Base-by-base conservation (phyloP, 2,797 vertebrate genomes). In the Caiman crocodilus region DNA sequence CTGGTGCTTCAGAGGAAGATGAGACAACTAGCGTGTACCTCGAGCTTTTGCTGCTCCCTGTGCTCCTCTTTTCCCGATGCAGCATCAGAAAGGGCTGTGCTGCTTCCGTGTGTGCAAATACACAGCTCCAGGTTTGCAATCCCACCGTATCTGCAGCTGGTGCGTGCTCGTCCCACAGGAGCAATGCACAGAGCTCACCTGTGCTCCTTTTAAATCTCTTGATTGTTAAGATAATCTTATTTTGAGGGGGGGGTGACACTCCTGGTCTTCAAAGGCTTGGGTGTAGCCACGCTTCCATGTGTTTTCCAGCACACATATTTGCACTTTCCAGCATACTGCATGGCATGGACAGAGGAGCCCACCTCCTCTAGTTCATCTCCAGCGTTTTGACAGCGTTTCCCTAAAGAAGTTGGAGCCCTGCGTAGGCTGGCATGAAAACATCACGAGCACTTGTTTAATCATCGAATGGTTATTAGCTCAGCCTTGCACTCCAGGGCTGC, bases 401-500 rank as follows among this genome's bases (percentile, higher is more conserved):
- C 67, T 17, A 7, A 75, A 89, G 90, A 82, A 88, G 81, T 84
- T 32, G 7, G 57, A 91, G 87, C 86, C 57, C 4, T 82, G 91
- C 30, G 86, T 89, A 35, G 82, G 84, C 35, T 0, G 21, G 92
- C 73, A 84, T 91, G 76, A 92, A 93, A 95, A 84, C 91, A 94
- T 75, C 88, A 85, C 3, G 12, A 91, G 86, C 30, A 21, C 93
- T 91, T 92, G 92, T 96, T 97, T 94, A 93, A 97, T 95, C 94
- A 95, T 94, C 90, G 89, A 93, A 69, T 90, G 93, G 92, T 93
- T 94, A 92, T 97, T 96, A 94, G 94, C 93, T 95, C 95, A 94
- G 57, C 95, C 96, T 97, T 96, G 94, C 95, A 96, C 93, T 97
- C 93, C 94, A 94, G 1, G 93, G 95, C 93, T 89, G 94, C 93